Base-by-base conservation (phyloP, 2,113 vertebrate species). In the Phaetusa simplex region DNA sequence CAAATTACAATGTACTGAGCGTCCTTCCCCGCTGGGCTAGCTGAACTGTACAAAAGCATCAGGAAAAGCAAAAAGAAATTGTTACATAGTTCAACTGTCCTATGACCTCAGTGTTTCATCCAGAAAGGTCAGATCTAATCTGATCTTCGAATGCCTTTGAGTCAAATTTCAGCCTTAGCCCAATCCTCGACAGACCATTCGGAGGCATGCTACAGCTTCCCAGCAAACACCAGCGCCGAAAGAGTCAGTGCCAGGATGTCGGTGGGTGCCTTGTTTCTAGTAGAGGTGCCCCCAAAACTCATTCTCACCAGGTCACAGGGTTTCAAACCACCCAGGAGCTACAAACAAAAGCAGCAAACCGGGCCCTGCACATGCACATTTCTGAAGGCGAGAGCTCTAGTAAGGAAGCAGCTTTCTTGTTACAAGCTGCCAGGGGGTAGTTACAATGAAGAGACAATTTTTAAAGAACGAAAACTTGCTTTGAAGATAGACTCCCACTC, bases 401-500 rank as follows among this genome's bases (percentile, higher is more conserved):
- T 9, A 26, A 93, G 91, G 73, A 93, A 92, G 82, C 73, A 87
- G 19, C 71, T 65, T 90, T 64, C 88, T 82, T 89, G 43, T 76
- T 92, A 69, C 67, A 6, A 49, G 96, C 69, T 95, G 93, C 80
- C 90, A 86, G 61, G 50, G 91, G 74, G 70, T 49, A 85, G 87
- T 66, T 96, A 66, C 56, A 52, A 53, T 73, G 53, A 83, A 87
- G 67, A 97, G 42, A 64, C 50, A 74, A 86, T 90, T 94, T 92
- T 87, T 71, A 20, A 97, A 86, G 78, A 83, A 90, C 81, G 66
- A 93, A 89, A 95, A 80, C 17, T 81, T 52, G 3, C 88, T 96
- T 96, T 98, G 97, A 97, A 97, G 85, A 50, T 53, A 90, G 74
- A 65, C 82, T 94, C 84, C 55, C 59, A 74, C 79, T 67, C 91